phyloP scores from a whole-genome alignment of 2,797 vertebrate genomes.

The Crocidura indochinensis region DNA sequence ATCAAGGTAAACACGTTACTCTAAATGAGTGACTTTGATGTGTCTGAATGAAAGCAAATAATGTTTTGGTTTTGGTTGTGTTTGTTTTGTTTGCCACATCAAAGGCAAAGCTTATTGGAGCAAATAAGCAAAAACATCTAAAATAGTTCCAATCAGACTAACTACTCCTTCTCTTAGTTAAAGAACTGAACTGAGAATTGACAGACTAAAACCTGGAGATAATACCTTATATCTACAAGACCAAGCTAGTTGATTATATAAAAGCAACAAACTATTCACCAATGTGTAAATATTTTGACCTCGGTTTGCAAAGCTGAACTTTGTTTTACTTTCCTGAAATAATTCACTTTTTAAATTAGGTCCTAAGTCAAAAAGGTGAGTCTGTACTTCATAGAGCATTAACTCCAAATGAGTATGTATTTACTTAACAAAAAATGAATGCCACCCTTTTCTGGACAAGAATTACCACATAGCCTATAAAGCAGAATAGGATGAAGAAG shows the following conservation, averaged over 20 bases:
- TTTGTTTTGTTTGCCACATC: too few species aligned
- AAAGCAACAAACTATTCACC: too few species aligned
- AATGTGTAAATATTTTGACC: neutral
- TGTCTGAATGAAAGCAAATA: neutral
- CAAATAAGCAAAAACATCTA: too few species aligned
- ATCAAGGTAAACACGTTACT: slow-evolving; percentile 14
- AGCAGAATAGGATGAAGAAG: neutral
- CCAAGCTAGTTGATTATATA: too few species aligned
- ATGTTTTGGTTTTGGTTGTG: too few species aligned
- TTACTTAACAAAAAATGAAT: neutral
- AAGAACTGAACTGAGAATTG: too few species aligned
- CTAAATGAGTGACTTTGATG: neutral
- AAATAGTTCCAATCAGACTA: too few species aligned
- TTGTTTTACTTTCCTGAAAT: slow-evolving; percentile 30
- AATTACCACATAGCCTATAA: neutral
- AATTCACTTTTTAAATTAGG: slow-evolving; percentile 35
- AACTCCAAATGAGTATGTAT: neutral
- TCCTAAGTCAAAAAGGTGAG: neutral
- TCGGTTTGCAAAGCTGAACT: neutral
- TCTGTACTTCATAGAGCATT: slow-evolving; percentile 20
- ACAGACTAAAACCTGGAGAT: too few species aligned
- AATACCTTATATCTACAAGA: too few species aligned
- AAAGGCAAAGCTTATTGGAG: too few species aligned
- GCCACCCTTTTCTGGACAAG: neutral
- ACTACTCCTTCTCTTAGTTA: too few species aligned